phyloP scores from a whole-genome alignment of 2,888 invertebrate genomes.

The Ormyrus thymus region DNA sequence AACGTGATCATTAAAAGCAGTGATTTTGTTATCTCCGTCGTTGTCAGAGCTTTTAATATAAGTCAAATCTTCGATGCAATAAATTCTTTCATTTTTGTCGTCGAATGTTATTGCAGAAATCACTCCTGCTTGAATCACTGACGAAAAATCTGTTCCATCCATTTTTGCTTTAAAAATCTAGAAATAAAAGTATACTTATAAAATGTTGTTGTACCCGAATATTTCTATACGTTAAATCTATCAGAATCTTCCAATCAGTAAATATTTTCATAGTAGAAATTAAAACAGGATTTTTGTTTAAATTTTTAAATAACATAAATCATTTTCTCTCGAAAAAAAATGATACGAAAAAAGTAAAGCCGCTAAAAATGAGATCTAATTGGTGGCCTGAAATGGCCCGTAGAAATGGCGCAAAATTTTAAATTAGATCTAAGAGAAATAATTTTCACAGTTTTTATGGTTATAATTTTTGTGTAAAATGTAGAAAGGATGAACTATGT shows the following conservation, averaged over 20 bases:
- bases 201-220: no score
- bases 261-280: background rate
- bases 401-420: background rate
- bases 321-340: no score
- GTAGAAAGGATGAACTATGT: no score
- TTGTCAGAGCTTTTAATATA: background rate
- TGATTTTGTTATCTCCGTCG: background rate
- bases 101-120: background rate
- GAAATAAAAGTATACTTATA: background rate
- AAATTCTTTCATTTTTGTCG: slow-evolving; percentile 1
- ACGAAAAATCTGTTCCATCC: background rate
- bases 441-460: background rate
- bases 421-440: background rate
- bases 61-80: background rate
- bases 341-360: no score
- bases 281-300: no score
- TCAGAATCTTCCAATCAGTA: background rate
- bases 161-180: slow-evolving; percentile 14
- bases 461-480: no score
- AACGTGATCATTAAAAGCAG: background rate
- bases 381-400: no score
- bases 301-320: no score
- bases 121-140: background rate
- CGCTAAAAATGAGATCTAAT: no score
- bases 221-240: background rate